Conservation (phyloP, 2,888 invertebrate genomes). For the Pterobdella sp. region DNA sequence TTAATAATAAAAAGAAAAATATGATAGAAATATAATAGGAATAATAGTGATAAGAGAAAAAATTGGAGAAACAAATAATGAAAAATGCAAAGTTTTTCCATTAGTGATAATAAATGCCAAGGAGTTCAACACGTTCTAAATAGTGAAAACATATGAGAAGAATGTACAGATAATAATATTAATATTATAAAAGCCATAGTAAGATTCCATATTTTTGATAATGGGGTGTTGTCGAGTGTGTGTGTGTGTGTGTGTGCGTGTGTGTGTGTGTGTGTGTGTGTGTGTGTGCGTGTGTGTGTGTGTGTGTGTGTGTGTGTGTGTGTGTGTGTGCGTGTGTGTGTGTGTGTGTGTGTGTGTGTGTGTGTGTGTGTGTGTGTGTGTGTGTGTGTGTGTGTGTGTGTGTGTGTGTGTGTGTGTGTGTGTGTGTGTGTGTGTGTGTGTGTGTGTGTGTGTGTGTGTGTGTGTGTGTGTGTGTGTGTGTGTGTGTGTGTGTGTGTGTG, state of each 20-base stretch:
- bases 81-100: no score
- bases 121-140: no score
- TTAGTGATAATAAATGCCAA: no score
- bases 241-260: slow-evolving; percentile 15
- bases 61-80: no score
- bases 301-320: background rate
- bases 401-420: slow-evolving; percentile 18
- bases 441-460: slow-evolving; percentile 15
- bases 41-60: no score
- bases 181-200: no score
- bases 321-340: background rate
- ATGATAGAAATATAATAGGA: no score
- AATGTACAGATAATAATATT: no score
- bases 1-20: no score
- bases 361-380: slow-evolving; percentile 1
- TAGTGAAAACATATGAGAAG: no score
- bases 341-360: slow-evolving; percentile 1
- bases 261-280: slow-evolving; percentile 16
- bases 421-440: slow-evolving; percentile 15
- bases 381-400: slow-evolving; percentile 12
- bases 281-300: slow-evolving; percentile 14
- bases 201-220: no score
- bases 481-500: slow-evolving; percentile 15
- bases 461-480: slow-evolving; percentile 15
- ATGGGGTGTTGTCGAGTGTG: background rate